phyloP scores from a whole-genome alignment of 2,888 invertebrate genomes.

The Drosophila helvetica region DNA sequence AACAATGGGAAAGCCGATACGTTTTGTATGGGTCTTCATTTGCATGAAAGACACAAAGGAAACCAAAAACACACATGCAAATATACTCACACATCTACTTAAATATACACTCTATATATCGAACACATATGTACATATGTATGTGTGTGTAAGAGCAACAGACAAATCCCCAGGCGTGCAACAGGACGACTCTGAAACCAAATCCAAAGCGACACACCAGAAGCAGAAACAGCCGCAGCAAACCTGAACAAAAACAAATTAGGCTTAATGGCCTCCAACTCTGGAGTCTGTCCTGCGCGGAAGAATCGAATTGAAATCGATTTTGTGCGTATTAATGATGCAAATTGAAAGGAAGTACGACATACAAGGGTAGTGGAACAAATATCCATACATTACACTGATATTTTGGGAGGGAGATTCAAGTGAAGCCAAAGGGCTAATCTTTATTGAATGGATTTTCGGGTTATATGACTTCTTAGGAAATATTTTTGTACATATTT shows the following conservation, averaged over 20 bases:
- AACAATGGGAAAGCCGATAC: slow-evolving; percentile 51
- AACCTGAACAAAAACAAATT: slow-evolving; percentile 32
- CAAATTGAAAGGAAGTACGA: background rate
- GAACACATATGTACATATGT: slow-evolving; percentile 1
- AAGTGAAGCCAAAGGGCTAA: background rate
- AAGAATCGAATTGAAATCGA: slow-evolving; percentile 13
- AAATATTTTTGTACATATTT: background rate
- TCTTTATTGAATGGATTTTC: background rate
- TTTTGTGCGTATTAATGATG: slow-evolving; percentile 14
- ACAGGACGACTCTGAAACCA: slow-evolving; percentile 37
- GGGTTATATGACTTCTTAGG: background rate
- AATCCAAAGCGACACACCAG: background rate
- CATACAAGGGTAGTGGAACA: background rate
- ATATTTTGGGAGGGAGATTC: background rate
- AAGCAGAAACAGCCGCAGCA: background rate
- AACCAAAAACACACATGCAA: slow-evolving; percentile 20
- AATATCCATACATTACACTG: background rate
- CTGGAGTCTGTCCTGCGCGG: background rate
- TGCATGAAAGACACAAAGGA: slow-evolving; percentile 42
- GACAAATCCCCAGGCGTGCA: slow-evolving; percentile 56
- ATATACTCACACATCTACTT: background rate
- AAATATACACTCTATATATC: background rate
- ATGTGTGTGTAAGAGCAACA: slow-evolving; percentile 10
- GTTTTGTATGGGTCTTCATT: slow-evolving; percentile 52
- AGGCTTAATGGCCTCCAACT: slow-evolving; percentile 39